Base-by-base conservation (phyloP, 2,797 vertebrate genomes). In the Crocidura indochinensis region DNA sequence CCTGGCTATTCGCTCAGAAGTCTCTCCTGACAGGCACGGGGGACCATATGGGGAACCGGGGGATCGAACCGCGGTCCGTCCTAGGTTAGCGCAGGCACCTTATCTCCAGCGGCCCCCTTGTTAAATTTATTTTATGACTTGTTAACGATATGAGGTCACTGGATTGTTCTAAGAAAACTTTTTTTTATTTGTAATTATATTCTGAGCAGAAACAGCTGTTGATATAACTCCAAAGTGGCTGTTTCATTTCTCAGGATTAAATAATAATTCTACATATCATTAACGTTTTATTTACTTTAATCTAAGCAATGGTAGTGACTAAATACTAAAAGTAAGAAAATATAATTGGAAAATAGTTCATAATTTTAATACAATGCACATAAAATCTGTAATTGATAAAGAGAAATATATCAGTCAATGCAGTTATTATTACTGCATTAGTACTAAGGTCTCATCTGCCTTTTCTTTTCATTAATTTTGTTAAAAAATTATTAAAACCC, bases 281-380 rank as follows among this genome's bases (percentile, higher is more conserved):
- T 24, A 22, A 49, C 64, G n/a, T 90, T 72, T 24, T 31, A 2
- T 60, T 11, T 49, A 15, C 14, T 46, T 60, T 46, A 60, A n/a
- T 76, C 49, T 71, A 53, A 83, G 46, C 38, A 73, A 84, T 15
- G 79, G 1, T 27, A n/a, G 38, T 60, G 8, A 51, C 53, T 67
- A 72, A 26, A 89, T 68, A 75, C 60, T 67, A 91, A 88, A 79
- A 90, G 44, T 22, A 89, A 83, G 19, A 90, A 82, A 77, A 68
- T 8, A 79, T 0, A 84, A 26, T 10, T 64, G 27, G 24, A 47
- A 83, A 83, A 73, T 27, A 51, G 76, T 56, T 84, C 17, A 72
- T 53, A 71, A 69, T 49, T 74, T 82, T 51, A 83, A 65, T 31
- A 24, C 53, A 82, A 51, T 27, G 80, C 2, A n/a, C 12, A 64